phyloP scores from a whole-genome alignment of 1,140 invertebrate species.

The Odontomachus brunneus region DNA sequence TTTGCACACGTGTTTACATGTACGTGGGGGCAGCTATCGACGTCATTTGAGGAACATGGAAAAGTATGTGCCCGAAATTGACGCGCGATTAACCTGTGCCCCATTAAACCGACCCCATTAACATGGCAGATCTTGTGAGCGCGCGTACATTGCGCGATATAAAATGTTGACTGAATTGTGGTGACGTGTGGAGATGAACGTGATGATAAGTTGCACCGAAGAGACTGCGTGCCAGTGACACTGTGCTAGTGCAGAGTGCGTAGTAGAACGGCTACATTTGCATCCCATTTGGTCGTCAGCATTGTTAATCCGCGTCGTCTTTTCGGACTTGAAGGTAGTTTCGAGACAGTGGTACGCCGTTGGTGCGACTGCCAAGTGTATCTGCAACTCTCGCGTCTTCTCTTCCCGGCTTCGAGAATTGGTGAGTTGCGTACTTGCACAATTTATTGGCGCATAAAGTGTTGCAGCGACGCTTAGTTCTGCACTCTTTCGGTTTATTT shows the following conservation, averaged over 20 bases:
- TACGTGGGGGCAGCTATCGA: neutral
- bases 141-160: neutral
- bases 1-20: neutral
- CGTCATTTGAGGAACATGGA: neutral
- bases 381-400: neutral
- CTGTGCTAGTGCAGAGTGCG: constrained; percentile 45
- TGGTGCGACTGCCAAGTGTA: constrained; percentile 15
- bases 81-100: neutral
- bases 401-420: neutral
- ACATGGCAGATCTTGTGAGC: constrained; percentile 17
- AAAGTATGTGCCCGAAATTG: neutral
- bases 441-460: neutral
- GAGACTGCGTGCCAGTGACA: constrained; percentile 50
- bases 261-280: constrained; percentile 18
- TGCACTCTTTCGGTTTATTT: neutral
- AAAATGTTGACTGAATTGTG: constrained; percentile 41
- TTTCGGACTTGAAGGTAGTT: constrained; percentile 46
- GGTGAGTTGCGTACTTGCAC: constrained; percentile 26
- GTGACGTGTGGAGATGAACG: constrained; percentile 25
- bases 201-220: constrained; percentile 26
- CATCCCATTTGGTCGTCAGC: neutral
- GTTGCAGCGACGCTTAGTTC: neutral
- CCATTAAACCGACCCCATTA: too few species aligned
- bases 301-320: constrained; percentile 42
- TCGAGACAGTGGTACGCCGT: constrained; percentile 12